Evolutionary conservation across 2,113 vertebrate species (phyloP), one percentile per base, ranked within the genome.

Genomic region (Octodon degus): DNA sequence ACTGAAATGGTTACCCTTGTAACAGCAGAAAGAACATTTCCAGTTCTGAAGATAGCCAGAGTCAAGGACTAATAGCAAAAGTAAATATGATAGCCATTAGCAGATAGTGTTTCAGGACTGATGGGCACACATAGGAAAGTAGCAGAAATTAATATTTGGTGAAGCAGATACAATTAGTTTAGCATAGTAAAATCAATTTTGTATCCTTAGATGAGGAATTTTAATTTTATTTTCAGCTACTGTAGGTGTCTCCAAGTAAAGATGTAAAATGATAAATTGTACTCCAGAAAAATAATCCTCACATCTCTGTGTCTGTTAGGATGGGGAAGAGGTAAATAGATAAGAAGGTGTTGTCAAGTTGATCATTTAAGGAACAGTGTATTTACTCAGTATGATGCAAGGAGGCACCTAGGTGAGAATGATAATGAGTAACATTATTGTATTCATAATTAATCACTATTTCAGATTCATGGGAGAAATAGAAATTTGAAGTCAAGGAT

Each of bases 201-300:
- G 43, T 4, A 40, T 65, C 8, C 30, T 89, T 84, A 95, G 63
- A 62, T 86, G 53, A 92, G 50, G 30, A 86, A 82, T 2, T 83
- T 82, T 94, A 68, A 90, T 86, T 92, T 91, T 83, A 90, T 79
- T 96, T 86, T 34, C 6, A 94, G 63, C 43, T 76, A 63, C n/a
- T 93, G 2, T 32, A 47, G 1, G 7, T 63, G 67, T 83, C 37
- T 86, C 47, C 77, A 95, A 91, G 37, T 85, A 62, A 47, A 79
- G 7, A 1, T 90, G n/a, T 47, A 70, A 65, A 83, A 55, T 76
- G 77, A 80, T n/a, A 32, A 92, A 32, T 50, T 19, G 37, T 83
- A 30, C 24, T 86, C 27, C 34, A 70, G 22, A 79, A 92, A 94
- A 87, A 77, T 40, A 43, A 77, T 62, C 20, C 40, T 90, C 79